These are phyloP conservation scores for Crotalus tigris DNA, from an alignment of 2,113 vertebrate genomes.

Conservation along the genomic window DNA sequence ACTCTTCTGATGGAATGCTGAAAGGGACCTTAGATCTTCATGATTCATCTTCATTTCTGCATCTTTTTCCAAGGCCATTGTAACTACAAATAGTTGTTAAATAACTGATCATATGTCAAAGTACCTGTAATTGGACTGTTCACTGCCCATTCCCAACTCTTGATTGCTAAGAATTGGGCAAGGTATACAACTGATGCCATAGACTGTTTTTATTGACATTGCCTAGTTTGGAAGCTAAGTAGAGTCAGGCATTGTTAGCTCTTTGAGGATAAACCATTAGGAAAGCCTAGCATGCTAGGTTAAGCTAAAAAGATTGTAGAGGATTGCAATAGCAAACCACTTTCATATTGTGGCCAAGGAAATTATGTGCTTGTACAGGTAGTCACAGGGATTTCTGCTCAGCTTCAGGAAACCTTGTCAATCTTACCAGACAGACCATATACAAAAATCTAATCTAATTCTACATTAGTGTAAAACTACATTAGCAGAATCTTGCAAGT, in stretches of 20 bases:
- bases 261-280: background rate
- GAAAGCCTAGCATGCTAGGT: background rate
- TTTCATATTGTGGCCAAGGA: background rate
- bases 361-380: background rate
- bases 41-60: background rate
- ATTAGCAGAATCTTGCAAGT: background rate
- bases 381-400: background rate
- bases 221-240: background rate
- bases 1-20: background rate
- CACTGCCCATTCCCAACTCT: background rate
- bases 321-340: background rate
- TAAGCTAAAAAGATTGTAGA: background rate
- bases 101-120: background rate
- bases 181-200: background rate
- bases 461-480: background rate
- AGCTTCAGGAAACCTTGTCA: background rate
- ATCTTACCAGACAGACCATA: background rate
- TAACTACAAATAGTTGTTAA: background rate
- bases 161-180: background rate
- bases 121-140: background rate
- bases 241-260: background rate
- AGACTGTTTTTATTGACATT: background rate
- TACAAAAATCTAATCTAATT: background rate
- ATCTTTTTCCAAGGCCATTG: background rate
- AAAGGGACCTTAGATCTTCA: background rate